Conservation (phyloP, 2,888 invertebrate species). For the Sesia apiformis region DNA sequence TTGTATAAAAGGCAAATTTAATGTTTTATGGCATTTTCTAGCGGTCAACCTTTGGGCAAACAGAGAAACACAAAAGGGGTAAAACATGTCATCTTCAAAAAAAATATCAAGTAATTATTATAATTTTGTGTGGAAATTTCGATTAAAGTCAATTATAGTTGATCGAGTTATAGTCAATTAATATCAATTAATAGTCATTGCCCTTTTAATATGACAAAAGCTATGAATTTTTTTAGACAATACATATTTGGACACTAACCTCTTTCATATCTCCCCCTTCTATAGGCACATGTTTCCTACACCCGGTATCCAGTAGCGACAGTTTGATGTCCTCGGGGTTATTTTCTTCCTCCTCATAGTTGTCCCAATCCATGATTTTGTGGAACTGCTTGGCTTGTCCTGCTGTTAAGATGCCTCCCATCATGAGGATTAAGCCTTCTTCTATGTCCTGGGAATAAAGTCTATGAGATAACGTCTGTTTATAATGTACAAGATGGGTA, state of each 20-base stretch:
- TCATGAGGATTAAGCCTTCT: slow-evolving; percentile 75
- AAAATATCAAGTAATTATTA: no score
- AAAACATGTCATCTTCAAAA: no score
- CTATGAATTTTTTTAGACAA: no score
- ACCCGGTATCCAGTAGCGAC: slow-evolving; percentile 35
- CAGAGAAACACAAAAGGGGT: no score
- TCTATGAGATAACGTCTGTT: neutral
- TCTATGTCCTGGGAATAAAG: slow-evolving; percentile 55
- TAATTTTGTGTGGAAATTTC: no score
- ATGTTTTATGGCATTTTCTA: no score
- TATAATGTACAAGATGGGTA: neutral
- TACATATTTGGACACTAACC: slow-evolving; percentile 16
- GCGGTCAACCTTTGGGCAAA: no score
- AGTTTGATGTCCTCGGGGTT: slow-evolving; percentile 57
- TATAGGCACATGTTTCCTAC: slow-evolving; percentile 15
- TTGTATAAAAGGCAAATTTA: no score
- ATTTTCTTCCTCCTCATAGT: slow-evolving; percentile 48
- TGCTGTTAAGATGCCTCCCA: slow-evolving; percentile 76
- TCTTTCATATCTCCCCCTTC: slow-evolving; percentile 32
- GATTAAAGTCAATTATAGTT: no score
- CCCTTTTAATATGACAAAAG: no score
- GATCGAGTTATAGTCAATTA: no score
- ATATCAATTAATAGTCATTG: no score
- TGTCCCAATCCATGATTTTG: slow-evolving; percentile 68
- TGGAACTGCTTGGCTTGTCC: slow-evolving; percentile 64